These are phyloP conservation scores for Myrmecophaga tridactyla DNA, from an alignment of 2,113 vertebrate genomes.

Conservation along the genomic window DNA sequence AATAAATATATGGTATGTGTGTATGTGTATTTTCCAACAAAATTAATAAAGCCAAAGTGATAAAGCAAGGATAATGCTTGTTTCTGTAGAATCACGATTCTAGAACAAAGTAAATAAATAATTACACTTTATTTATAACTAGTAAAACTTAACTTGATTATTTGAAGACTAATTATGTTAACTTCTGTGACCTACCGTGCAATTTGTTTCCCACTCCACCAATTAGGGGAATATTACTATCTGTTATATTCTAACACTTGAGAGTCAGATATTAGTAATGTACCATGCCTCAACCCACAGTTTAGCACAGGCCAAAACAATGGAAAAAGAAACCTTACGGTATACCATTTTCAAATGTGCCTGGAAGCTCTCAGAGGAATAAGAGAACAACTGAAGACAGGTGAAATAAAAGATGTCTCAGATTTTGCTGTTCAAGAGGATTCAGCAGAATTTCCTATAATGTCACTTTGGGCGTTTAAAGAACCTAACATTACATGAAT, in stretches of 20 bases:
- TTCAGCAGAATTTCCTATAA: slow-evolving; percentile 62
- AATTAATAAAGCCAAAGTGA: slow-evolving; percentile 39
- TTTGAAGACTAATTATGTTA: slow-evolving; percentile 56
- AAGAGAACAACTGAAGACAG: slow-evolving; percentile 41
- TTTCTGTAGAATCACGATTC: slow-evolving; percentile 22
- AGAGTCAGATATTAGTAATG: slow-evolving; percentile 9
- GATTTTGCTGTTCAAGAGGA: slow-evolving; percentile 48
- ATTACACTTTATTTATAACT: slow-evolving; percentile 35
- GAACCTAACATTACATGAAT: slow-evolving; percentile 30
- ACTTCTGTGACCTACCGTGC: not conserved
- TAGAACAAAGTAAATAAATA: slow-evolving; percentile 50
- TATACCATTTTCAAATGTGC: slow-evolving; percentile 61
- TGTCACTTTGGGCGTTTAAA: slow-evolving; percentile 62
- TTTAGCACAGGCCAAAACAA: slow-evolving; percentile 11
- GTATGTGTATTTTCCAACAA: slow-evolving; percentile 30
- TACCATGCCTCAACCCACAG: not conserved
- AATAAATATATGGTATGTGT: not conserved
- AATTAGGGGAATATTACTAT: slow-evolving; percentile 54
- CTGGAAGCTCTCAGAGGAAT: slow-evolving; percentile 37
- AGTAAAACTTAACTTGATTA: slow-evolving; percentile 58
- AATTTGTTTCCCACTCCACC: not conserved
- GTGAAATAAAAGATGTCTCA: slow-evolving; percentile 44
- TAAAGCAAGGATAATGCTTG: not conserved
- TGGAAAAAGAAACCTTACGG: not conserved
- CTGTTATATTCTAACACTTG: slow-evolving; percentile 29